phyloP scores from a whole-genome alignment of 1,140 invertebrate species.

The Trinorchestia longiramus region DNA sequence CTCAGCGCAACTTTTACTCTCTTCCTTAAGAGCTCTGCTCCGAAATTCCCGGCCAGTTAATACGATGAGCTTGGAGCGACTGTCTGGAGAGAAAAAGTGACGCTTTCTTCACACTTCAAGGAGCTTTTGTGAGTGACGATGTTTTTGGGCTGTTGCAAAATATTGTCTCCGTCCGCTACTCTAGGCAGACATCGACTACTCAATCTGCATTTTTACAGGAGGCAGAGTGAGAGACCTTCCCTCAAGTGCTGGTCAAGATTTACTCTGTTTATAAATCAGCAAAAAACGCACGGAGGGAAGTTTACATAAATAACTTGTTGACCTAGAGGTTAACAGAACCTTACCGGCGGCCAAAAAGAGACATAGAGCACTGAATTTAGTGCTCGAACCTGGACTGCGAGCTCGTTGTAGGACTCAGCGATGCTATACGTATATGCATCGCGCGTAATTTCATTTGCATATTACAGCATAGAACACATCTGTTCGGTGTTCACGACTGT shows the following conservation, averaged over 20 bases:
- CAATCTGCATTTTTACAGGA: slow-evolving; percentile 23
- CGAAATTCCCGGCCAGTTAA: slow-evolving; percentile 14
- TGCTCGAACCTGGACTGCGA: not conserved
- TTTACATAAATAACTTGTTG: slow-evolving; percentile 7
- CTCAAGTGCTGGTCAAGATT: not conserved
- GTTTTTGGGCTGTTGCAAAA: not conserved
- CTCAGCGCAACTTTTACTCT: not conserved
- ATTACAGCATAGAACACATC: not conserved
- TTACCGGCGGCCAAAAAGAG: not conserved
- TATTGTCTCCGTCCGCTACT: not conserved
- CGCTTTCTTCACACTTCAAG: not conserved
- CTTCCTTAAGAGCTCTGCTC: not conserved
- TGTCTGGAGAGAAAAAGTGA: not conserved
- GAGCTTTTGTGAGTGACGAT: slow-evolving; percentile 21
- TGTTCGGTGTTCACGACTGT: not conserved
- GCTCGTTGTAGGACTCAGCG: not conserved
- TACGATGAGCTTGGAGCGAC: slow-evolving; percentile 17
- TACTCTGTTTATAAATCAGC: not conserved
- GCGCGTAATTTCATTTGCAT: slow-evolving; percentile 2
- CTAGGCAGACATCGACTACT: not conserved
- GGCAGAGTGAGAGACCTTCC: not conserved
- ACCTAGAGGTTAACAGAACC: not conserved
- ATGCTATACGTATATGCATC: slow-evolving; percentile 2
- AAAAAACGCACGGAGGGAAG: not conserved
- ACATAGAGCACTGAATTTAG: slow-evolving; percentile 3